Evolutionary conservation across 2,797 vertebrate species (phyloP), one percentile per base, ranked within the genome.

Genomic region (Bufotes viridis): DNA sequence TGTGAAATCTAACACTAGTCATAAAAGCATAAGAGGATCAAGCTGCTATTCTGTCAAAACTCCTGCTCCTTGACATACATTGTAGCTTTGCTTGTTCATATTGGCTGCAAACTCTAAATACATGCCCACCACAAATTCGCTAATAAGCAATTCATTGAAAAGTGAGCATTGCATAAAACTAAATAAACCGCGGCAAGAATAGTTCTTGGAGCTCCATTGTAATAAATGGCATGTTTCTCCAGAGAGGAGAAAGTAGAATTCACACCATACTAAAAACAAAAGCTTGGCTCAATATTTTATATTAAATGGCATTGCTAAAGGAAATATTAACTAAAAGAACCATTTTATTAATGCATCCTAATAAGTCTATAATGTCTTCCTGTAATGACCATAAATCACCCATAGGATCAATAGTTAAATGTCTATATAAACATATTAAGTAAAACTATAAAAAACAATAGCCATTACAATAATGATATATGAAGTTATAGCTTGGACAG

Each of bases 391-490:
- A 0, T 74, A 34, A 74, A 5, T 74, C 49, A 76, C n/a, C 42
- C 6, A 53, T 2, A n/a, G 7, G 9, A 12, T 76, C n/a, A n/a
- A n/a, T 76, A 53, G 42, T 76, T 76, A 76, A 34, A 53, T 18
- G 17, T 20, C 42, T n/a, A n/a, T 76, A 10, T 76, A n/a, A 76
- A 51, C 13, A 1, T 7, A 76, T 53, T 42, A 53, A 24, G 75
- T n/a, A 34, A 60, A 22, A 65, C 63, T 14, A 82, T 49, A 42
- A 81, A 69, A 42, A 24, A 65, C 76, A 86, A 51, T 74, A 55
- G 18, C 29, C 14, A 61, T 81, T 74, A 51, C 13, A n/a, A 57
- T 70, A 74, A 74, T 65, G 26, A 75, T 67, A 76, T 76, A 76
- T 67, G 17, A 18, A 60, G 4, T 75, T 58, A 60, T 65, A 29